These are phyloP conservation scores for Xestobium rufovillosum DNA, from an alignment of 2,888 invertebrate species.

Conservation along the genomic window DNA sequence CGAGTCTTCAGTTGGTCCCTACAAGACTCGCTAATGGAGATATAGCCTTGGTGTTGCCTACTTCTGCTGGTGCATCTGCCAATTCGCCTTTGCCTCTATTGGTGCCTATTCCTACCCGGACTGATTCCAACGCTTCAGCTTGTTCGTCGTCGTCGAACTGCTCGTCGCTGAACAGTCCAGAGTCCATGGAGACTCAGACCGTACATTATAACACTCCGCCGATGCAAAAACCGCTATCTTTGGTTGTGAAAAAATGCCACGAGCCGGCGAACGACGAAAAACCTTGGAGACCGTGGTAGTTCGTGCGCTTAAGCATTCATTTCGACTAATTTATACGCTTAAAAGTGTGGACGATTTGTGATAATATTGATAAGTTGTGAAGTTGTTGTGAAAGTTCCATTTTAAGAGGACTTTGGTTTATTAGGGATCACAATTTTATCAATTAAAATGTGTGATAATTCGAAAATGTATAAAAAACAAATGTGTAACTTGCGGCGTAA, in stretches of 20 bases:
- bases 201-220: slow-evolving; percentile 40
- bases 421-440: too few relatives aligned
- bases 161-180: slow-evolving; percentile 53
- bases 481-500: too few relatives aligned
- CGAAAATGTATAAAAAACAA: too few relatives aligned
- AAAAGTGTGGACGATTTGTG: too few relatives aligned
- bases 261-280: slow-evolving; percentile 58
- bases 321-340: too few relatives aligned
- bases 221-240: slow-evolving; percentile 56
- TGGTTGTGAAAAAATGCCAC: slow-evolving; percentile 59
- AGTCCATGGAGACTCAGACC: slow-evolving; percentile 42
- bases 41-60: slow-evolving; percentile 71
- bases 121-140: slow-evolving; percentile 63
- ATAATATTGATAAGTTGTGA: too few relatives aligned
- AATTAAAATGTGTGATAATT: too few relatives aligned
- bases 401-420: too few relatives aligned
- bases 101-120: slow-evolving; percentile 68
- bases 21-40: slow-evolving; percentile 77
- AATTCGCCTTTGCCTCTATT: slow-evolving; percentile 56
- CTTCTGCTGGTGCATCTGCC: slow-evolving; percentile 47
- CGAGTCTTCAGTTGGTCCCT: slow-evolving; percentile 70
- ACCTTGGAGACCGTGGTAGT: slow-evolving; percentile 73
- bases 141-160: slow-evolving; percentile 53
- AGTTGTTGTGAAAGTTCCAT: too few relatives aligned
- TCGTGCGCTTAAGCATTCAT: too few relatives aligned